These are phyloP conservation scores for Macropodus opercularis DNA, from an alignment of 2,797 vertebrate genomes.

Conservation along the genomic window DNA sequence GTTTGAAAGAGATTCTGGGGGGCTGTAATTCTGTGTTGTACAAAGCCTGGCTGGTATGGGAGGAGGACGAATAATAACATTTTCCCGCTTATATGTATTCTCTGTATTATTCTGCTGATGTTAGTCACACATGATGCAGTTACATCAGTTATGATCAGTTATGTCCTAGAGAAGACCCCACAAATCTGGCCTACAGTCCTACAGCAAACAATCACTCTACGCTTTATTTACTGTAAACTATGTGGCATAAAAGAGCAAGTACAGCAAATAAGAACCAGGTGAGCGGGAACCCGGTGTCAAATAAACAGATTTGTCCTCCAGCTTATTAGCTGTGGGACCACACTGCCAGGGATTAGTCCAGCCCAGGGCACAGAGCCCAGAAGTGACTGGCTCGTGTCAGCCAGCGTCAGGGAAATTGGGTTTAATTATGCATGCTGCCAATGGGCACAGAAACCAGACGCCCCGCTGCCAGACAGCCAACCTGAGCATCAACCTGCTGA, in stretches of 20 bases:
- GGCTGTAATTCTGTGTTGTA: slow-evolving; percentile 59
- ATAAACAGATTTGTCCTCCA: slow-evolving; percentile 69
- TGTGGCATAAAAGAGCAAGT: not conserved
- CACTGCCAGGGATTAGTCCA: slow-evolving; percentile 64
- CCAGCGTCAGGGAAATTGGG: slow-evolving; percentile 61
- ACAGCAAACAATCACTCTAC: too few species aligned
- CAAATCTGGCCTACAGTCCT: too few species aligned
- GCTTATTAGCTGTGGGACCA: slow-evolving; percentile 68
- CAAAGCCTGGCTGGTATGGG: slow-evolving; percentile 51
- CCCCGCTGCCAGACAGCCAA: slow-evolving; percentile 51
- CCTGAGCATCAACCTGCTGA: slow-evolving; percentile 30
- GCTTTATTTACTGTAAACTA: too few species aligned
- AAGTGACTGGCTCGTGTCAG: slow-evolving; percentile 63
- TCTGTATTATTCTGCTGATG: slow-evolving; percentile 37
- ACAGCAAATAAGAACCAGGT: slow-evolving; percentile 56
- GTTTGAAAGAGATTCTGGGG: slow-evolving; percentile 72
- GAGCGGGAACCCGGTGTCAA: slow-evolving; percentile 58
- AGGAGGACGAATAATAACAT: slow-evolving; percentile 44
- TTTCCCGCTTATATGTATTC: slow-evolving; percentile 30
- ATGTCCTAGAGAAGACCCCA: too few species aligned
- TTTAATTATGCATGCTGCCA: slow-evolving; percentile 65
- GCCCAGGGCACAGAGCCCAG: slow-evolving; percentile 59
- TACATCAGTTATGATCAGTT: slow-evolving; percentile 15
- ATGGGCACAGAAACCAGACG: slow-evolving; percentile 59
- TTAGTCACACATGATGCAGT: slow-evolving; percentile 35